phyloP scores from a whole-genome alignment of 2,113 vertebrate species.

The Seriola quinqueradiata region DNA sequence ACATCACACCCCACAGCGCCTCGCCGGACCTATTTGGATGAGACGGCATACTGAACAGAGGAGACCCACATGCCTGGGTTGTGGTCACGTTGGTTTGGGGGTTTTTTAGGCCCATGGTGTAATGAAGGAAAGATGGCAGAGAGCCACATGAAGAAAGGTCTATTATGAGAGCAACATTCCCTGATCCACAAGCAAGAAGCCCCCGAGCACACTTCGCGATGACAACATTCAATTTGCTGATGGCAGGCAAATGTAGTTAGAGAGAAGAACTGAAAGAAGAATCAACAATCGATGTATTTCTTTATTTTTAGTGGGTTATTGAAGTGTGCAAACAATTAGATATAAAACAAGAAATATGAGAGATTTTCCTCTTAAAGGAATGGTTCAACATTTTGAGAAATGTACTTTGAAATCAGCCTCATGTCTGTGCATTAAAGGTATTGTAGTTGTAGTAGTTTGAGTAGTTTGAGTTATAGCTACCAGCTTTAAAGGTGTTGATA shows the following conservation, averaged over 20 bases:
- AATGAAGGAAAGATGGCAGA: conserved; percentile 78
- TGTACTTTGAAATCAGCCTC: not conserved
- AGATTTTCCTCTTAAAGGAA: not conserved
- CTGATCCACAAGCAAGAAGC: conserved; percentile 45
- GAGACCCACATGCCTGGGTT: conserved; percentile 68
- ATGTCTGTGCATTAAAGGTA: not conserved
- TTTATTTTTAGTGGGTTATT: not conserved
- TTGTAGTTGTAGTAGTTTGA: not conserved
- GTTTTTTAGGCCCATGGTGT: conserved; percentile 44
- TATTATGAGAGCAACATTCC: conserved; percentile 71
- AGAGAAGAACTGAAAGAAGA: conserved; percentile 19
- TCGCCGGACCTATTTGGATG: conserved; percentile 58
- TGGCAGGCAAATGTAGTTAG: conserved; percentile 7
- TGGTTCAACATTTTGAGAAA: not conserved
- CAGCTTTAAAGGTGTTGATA: not conserved
- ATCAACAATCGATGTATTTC: not conserved
- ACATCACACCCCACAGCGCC: conserved; percentile 57
- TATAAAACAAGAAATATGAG: not conserved
- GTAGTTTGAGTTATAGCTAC: not conserved
- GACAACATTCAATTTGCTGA: conserved; percentile 48
- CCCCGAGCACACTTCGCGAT: conserved; percentile 31
- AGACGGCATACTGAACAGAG: conserved; percentile 48
- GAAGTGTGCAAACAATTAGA: conserved; percentile 3
- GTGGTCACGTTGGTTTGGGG: conserved; percentile 68
- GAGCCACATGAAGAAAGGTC: conserved; percentile 65